Conservation (phyloP, 2,888 invertebrate species). For the Octonoba sinensis region DNA sequence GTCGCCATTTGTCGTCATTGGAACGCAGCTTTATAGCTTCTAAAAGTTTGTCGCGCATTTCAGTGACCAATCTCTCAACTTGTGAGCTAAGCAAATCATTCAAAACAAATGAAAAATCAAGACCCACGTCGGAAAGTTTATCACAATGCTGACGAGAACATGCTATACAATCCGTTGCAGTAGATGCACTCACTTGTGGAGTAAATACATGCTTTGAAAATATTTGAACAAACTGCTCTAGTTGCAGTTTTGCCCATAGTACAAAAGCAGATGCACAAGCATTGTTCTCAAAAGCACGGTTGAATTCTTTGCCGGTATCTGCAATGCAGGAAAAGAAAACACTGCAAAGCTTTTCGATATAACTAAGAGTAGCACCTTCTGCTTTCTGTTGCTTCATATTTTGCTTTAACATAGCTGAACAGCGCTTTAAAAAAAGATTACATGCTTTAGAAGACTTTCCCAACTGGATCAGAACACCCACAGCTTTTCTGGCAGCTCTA, state of each 20-base stretch:
- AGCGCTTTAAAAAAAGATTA: slow-evolving; percentile 84
- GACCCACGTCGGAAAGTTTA: slow-evolving; percentile 78
- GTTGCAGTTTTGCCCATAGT: slow-evolving; percentile 84
- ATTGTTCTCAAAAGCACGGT: slow-evolving; percentile 78
- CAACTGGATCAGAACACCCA: slow-evolving; percentile 85
- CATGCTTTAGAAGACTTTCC: slow-evolving; percentile 82
- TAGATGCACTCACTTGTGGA: slow-evolving; percentile 86
- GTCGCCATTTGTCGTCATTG: slow-evolving; percentile 87
- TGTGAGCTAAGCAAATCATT: slow-evolving; percentile 86
- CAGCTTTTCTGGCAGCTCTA: slow-evolving; percentile 85
- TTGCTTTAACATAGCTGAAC: slow-evolving; percentile 84
- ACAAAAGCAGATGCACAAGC: slow-evolving; percentile 78
- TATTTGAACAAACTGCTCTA: slow-evolving; percentile 72
- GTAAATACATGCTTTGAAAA: slow-evolving; percentile 81
- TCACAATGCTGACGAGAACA: slow-evolving; percentile 82
- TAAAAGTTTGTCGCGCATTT: slow-evolving; percentile 84
- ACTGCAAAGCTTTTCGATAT: slow-evolving; percentile 84
- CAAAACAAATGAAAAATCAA: slow-evolving; percentile 92
- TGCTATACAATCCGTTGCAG: slow-evolving; percentile 76
- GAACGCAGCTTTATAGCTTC: slow-evolving; percentile 82
- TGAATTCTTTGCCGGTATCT: slow-evolving; percentile 82
- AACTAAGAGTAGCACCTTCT: slow-evolving; percentile 81
- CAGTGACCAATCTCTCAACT: slow-evolving; percentile 81
- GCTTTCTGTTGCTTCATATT: slow-evolving; percentile 81
- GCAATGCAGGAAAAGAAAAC: slow-evolving; percentile 86